Evolutionary conservation across 2,888 invertebrate genomes (phyloP), one percentile per base, ranked within the genome.

Genomic region (Mantis religiosa): DNA sequence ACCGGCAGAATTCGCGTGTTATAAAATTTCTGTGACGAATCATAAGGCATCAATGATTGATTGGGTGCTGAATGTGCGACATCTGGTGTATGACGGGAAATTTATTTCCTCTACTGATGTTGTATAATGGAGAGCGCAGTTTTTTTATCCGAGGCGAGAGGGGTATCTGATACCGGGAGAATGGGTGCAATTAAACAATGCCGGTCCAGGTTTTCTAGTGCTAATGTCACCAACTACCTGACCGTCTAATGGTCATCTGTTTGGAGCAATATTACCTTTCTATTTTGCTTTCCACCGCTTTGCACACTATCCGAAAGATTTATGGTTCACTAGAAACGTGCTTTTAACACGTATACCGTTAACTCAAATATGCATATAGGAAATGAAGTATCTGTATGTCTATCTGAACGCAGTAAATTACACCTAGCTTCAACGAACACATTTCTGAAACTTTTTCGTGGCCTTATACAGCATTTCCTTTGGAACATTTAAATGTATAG

Each of bases 71-170:
- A 87, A 87, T 87, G 27, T 87, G 87, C 28, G 87, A 87, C 87
- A 87, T 87, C 87, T 87, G 87, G 82, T 71, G 82, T 71, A 30
- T 82, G 87, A 82, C 87, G 34, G 87, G 81, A 87, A 87, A 87
- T 82, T 82, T 82, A 85, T 85, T 47, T 85, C 85, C 85, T 47
- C 85, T 85, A 27, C 28, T 85, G 85, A 41, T 85, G 85, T 41
- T 27, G 25, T 85, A 47, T 85, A 85, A 85, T 85, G 47, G 85
- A 85, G n/a, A 54, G 85, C 14, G 84, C 34, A 41, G 41, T 15
- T 28, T 83, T 83, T 28, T 85, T 85, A 54, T 27, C 41, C 30
- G n/a, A 71, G 54, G 54, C 41, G 54, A 20, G 54, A 71, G 54
- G 25, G 54, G 54, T 20, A 71, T 20, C 54, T 71, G 54, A 71